These are phyloP conservation scores for Drosophila rhopaloa DNA, from an alignment of 1,140 invertebrate genomes.

Conservation along the genomic window DNA sequence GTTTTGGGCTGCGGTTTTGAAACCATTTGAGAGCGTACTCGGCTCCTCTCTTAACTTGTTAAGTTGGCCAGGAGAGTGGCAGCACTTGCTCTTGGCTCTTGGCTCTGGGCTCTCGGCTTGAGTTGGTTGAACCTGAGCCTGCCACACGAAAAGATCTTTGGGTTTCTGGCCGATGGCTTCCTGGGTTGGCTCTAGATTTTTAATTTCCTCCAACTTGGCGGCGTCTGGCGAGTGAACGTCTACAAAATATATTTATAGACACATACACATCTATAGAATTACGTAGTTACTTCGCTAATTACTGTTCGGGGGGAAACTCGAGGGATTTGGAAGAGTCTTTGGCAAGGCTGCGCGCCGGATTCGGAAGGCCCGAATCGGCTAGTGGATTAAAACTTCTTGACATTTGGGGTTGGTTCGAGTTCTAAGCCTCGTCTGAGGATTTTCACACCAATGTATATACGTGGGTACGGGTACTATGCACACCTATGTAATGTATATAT, in stretches of 20 bases:
- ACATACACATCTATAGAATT: conserved; percentile 47
- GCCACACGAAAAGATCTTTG: conserved; percentile 31
- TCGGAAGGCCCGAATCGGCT: not conserved
- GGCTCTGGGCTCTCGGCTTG: conserved; percentile 2
- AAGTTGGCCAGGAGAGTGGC: conserved; percentile 11
- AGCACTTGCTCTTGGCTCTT: conserved; percentile 10
- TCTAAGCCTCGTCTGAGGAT: not conserved
- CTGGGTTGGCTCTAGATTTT: not conserved
- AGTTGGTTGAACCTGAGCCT: conserved; percentile 22
- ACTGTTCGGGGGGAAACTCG: conserved; percentile 31
- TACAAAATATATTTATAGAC: conserved; percentile 42
- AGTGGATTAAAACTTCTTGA: conserved; percentile 7
- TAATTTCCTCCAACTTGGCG: conserved; percentile 13
- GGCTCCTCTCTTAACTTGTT: conserved; percentile 13
- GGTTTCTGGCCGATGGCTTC: conserved; percentile 2
- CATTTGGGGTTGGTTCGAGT: conserved; percentile 25
- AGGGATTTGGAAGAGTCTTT: conserved; percentile 23
- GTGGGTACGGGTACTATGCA: conserved; percentile 28
- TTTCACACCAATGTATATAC: conserved; percentile 31
- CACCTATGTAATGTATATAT: conserved; percentile 39
- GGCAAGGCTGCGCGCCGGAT: conserved; percentile 26
- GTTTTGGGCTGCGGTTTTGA: conserved; percentile 68
- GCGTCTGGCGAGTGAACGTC: conserved; percentile 17
- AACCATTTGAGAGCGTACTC: conserved; percentile 64
- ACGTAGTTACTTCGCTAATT: conserved; percentile 46